Evolutionary conservation across 2,797 vertebrate genomes (phyloP), one percentile per base, ranked within the genome.

Genomic region (Varecia variegata): DNA sequence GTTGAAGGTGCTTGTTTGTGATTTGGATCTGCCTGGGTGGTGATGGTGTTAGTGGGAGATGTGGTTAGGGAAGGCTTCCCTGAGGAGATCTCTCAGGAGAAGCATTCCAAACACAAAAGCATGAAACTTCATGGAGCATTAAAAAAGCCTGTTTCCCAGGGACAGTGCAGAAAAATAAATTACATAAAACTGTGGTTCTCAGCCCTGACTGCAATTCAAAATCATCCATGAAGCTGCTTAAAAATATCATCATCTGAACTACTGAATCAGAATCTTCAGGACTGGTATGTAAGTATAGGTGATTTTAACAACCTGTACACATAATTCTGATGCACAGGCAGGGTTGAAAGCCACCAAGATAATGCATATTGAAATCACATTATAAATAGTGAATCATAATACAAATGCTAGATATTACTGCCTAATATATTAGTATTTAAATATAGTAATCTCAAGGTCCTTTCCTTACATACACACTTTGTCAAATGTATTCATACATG

Each of bases 221-320:
- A 82, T 58, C 35, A 94, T 70, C 13, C 17, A n/a, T 23, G 18
- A 93, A 88, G 18, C 17, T 88, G 2, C 54, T 90, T 84, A 32
- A 92, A 68, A 82, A 82, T 81, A 65, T 6, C 14, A 43, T 54
- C 10, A 18, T 17, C 58, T 43, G 58, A 76, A 0, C 14, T 27
- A 35, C 38, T 81, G 43, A 74, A n/a, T 82, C 45, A 25, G 27
- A 80, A 86, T 25, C 38, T 47, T 13, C 12, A 58, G 7, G 30
- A 15, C 38, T 73, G 32, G 0, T 13, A 18, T 43, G 9, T 47
- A 74, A 13, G 38, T 23, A 4, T 32, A 27, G 12, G 45, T 0
- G 1, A 30, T 88, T 50, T 52, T 54, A 85, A 45, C 12, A 73
- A 52, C 0, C 5, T 47, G 1, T 4, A 3, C 15, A 32, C 7